Percentiles rank a stretch among this genome's conserved stretches.
Conservation (phyloP, 2,113 vertebrate genomes). For the Brienomyrus longianalis region DNA sequence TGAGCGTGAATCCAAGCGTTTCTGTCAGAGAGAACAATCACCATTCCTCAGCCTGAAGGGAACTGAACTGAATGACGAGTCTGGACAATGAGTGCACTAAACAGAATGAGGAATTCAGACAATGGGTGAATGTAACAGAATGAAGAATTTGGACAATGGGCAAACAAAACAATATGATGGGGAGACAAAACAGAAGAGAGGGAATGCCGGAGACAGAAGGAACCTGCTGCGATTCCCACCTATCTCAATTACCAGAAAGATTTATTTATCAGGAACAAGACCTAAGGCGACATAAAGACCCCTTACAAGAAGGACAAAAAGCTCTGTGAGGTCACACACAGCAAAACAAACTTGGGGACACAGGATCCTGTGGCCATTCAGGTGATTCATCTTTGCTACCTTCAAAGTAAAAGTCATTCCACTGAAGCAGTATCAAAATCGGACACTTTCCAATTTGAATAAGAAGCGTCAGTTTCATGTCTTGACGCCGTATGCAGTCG, state of each 20-base stretch:
- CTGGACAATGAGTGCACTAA: background rate
- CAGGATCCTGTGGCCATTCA: background rate
- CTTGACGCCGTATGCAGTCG: background rate
- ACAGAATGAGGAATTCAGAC: background rate
- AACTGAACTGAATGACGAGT: constrained; percentile 6
- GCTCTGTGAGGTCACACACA: constrained; percentile 10
- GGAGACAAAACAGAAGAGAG: background rate
- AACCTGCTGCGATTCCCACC: background rate
- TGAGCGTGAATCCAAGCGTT: background rate
- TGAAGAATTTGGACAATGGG: background rate
- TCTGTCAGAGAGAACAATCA: background rate
- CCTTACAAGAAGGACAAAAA: constrained; percentile 19
- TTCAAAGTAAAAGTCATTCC: background rate
- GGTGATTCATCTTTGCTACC: background rate
- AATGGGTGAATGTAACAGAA: background rate
- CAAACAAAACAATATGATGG: background rate
- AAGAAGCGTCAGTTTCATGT: background rate
- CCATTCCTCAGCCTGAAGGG: background rate
- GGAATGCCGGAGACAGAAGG: background rate
- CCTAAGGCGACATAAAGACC: background rate
- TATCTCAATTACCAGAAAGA: constrained; percentile 16
- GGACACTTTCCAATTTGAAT: background rate
- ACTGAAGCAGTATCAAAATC: background rate
- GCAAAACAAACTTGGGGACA: background rate
- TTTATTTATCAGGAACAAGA: background rate